A percentile compares a stretch with the other conserved stretches of the same genome.
These are phyloP conservation scores for Beaufortia kweichowensis DNA, from an alignment of 2,113 vertebrate species.

Conservation along the genomic window DNA sequence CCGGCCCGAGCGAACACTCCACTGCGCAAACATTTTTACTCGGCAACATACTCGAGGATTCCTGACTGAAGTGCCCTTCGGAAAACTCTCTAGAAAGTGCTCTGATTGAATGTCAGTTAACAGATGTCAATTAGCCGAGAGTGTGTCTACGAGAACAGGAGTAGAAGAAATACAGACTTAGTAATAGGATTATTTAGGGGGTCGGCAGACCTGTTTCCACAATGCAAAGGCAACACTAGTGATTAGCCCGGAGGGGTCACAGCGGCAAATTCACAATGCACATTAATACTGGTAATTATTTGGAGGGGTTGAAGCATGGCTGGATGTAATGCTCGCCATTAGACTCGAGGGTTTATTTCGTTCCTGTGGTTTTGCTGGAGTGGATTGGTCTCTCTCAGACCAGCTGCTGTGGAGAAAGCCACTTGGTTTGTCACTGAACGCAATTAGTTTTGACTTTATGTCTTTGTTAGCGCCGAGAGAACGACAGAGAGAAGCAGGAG, in stretches of 20 bases:
- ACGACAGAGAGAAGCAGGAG: neutral
- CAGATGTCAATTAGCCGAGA: slow-evolving; percentile 55
- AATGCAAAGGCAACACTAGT: slow-evolving; percentile 46
- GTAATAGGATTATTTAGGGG: slow-evolving; percentile 56
- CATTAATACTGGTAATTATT: slow-evolving; percentile 59
- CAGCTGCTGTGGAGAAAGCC: slow-evolving; percentile 40
- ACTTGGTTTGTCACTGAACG: slow-evolving; percentile 33
- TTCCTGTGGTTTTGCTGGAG: slow-evolving; percentile 35
- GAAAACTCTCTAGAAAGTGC: slow-evolving; percentile 26
- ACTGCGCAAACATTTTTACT: slow-evolving; percentile 35
- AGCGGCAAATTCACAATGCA: slow-evolving; percentile 45
- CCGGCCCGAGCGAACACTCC: neutral
- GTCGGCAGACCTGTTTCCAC: slow-evolving; percentile 47
- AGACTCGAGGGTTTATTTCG: slow-evolving; percentile 37
- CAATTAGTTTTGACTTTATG: slow-evolving; percentile 53
- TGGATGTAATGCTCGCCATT: slow-evolving; percentile 28
- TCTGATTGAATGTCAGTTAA: slow-evolving; percentile 53
- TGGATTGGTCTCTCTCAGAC: slow-evolving; percentile 40
- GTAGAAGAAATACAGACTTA: slow-evolving; percentile 45
- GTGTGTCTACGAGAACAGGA: slow-evolving; percentile 34
- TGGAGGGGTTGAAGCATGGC: slow-evolving; percentile 46
- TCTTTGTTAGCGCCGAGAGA: slow-evolving; percentile 36
- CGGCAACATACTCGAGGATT: slow-evolving; percentile 17
- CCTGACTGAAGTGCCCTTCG: slow-evolving; percentile 43
- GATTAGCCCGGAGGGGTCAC: slow-evolving; percentile 51